phyloP scores from a whole-genome alignment of 92 coral and sea anemone genomes.

The Virgularia gustaviana region DNA sequence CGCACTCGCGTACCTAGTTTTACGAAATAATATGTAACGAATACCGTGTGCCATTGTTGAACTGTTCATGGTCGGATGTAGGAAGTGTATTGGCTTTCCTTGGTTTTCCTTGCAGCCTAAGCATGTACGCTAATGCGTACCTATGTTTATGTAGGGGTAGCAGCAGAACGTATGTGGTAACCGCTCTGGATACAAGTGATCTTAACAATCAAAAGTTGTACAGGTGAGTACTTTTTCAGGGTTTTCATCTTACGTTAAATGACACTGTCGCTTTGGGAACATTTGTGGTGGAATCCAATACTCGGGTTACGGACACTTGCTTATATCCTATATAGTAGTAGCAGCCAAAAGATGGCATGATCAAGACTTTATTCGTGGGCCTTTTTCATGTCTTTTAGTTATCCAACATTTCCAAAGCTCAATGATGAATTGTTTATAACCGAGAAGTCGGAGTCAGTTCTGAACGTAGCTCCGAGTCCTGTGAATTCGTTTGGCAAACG shows the following conservation, averaged over 20 bases:
- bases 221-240: slow-evolving; percentile 56
- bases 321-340: no score
- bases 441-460: slow-evolving; percentile 47
- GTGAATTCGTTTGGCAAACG: slow-evolving; percentile 69
- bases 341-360: neutral
- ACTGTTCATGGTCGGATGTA: no score
- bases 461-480: slow-evolving; percentile 58
- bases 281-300: no score
- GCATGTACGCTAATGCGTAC: neutral
- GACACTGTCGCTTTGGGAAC: no score
- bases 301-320: no score
- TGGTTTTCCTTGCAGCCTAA: no score
- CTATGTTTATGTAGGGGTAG: slow-evolving; percentile 66
- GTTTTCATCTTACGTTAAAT: no score
- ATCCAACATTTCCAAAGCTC: slow-evolving; percentile 76
- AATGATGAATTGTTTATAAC: slow-evolving; percentile 64
- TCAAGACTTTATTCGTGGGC: neutral
- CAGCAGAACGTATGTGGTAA: slow-evolving; percentile 91
- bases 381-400: slow-evolving; percentile 50
- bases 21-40: no score
- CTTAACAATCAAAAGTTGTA: slow-evolving; percentile 66
- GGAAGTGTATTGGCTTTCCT: no score
- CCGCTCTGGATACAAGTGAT: slow-evolving; percentile 68
- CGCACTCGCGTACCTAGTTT: neutral
- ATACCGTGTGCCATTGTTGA: no score